phyloP scores from a whole-genome alignment of 2,113 vertebrate species.

The Phasianus colchicus region DNA sequence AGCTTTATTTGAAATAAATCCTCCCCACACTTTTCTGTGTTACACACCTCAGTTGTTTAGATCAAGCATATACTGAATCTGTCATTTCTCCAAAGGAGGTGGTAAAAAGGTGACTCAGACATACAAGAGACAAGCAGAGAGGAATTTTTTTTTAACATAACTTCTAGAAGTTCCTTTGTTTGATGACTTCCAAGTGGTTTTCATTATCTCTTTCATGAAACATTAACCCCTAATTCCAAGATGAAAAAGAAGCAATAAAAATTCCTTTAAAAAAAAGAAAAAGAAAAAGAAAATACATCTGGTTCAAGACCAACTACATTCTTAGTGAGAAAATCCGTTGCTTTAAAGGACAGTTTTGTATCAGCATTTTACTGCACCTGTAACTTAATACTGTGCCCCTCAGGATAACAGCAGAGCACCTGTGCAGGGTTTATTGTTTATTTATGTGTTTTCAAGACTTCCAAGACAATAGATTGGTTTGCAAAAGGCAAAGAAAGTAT shows the following conservation, averaged over 20 bases:
- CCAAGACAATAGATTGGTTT: not conserved
- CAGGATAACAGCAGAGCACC: not conserved
- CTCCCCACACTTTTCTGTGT: not conserved
- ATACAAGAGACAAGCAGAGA: not conserved
- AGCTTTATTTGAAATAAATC: slow-evolving; percentile 23
- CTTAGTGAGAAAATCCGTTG: not conserved
- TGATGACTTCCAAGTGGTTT: not conserved
- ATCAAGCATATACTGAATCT: not conserved
- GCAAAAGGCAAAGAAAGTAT: not conserved
- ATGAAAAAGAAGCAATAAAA: slow-evolving; percentile 14
- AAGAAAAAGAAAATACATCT: not conserved
- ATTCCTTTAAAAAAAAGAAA: not conserved
- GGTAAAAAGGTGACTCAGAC: slow-evolving; percentile 8
- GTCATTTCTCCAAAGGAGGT: not conserved
- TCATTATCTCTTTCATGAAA: slow-evolving; percentile 25
- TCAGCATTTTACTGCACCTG: not conserved
- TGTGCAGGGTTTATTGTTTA: not conserved
- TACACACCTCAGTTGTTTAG: not conserved
- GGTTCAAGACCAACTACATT: not conserved
- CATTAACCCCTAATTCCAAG: not conserved
- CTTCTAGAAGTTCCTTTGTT: slow-evolving; percentile 6
- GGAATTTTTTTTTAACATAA: not conserved
- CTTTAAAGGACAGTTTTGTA: not conserved
- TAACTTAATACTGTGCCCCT: not conserved
- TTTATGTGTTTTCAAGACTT: not conserved